Evolutionary conservation across 2,888 invertebrate genomes (phyloP).

Genomic region (Folsomia candida): DNA sequence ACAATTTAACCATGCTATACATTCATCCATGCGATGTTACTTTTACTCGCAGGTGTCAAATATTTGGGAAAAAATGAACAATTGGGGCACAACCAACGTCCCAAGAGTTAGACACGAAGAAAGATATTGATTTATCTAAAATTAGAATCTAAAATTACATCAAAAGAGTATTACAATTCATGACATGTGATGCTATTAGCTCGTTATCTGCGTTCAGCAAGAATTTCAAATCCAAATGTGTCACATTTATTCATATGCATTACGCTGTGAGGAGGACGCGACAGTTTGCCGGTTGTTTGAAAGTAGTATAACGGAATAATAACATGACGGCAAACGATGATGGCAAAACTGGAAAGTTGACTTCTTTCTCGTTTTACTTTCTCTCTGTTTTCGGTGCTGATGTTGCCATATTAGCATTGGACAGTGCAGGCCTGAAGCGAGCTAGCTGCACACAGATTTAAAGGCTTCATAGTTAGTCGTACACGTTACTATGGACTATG

Average conservation of each 20-base stretch:
- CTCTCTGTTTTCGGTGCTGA: background rate
- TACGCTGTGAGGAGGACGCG: background rate
- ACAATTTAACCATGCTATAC: too few relatives aligned
- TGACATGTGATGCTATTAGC: slow-evolving; percentile 2
- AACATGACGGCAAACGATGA: too few relatives aligned
- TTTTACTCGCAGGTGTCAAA: too few relatives aligned
- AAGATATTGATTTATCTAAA: slow-evolving; percentile 1
- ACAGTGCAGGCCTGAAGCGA: too few relatives aligned
- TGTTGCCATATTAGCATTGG: background rate
- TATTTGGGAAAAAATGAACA: too few relatives aligned
- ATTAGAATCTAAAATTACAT: background rate
- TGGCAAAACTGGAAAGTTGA: background rate
- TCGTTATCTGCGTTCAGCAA: slow-evolving; percentile 3
- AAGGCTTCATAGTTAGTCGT: too few relatives aligned
- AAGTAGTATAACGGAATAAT: too few relatives aligned
- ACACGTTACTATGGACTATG: too few relatives aligned
- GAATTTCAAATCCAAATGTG: slow-evolving; percentile 6
- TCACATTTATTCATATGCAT: background rate
- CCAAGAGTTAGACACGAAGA: too few relatives aligned
- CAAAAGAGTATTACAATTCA: background rate
- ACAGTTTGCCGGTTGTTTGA: background rate
- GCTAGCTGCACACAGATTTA: too few relatives aligned
- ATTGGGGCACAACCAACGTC: too few relatives aligned
- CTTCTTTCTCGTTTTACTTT: background rate
- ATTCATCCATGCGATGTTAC: too few relatives aligned